phyloP scores from a whole-genome alignment of 92 coral and sea anemone genomes.

The Umimayanthus kanabou region DNA sequence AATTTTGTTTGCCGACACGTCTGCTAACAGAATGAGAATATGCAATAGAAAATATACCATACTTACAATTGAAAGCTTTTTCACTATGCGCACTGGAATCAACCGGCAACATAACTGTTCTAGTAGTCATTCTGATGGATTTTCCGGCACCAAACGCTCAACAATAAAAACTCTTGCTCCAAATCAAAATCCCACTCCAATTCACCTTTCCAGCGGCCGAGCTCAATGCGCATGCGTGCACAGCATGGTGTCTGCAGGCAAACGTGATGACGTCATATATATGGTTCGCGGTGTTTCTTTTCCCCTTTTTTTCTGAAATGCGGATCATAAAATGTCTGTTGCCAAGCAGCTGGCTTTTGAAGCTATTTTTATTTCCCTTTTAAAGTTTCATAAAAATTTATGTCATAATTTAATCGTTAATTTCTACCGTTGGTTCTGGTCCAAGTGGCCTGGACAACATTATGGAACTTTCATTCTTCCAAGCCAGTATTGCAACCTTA shows the following conservation, averaged over 20 bases:
- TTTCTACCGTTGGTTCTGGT: too few relatives aligned
- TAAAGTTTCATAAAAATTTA: too few relatives aligned
- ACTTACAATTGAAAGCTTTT: constrained; percentile 77
- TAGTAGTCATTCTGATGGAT: constrained; percentile 15
- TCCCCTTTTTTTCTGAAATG: too few relatives aligned
- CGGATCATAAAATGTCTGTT: too few relatives aligned
- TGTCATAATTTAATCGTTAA: too few relatives aligned
- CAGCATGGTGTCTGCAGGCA: neutral
- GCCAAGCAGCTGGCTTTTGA: too few relatives aligned
- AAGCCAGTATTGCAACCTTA: too few relatives aligned
- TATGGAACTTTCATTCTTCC: too few relatives aligned
- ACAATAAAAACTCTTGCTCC: neutral
- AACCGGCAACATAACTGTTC: constrained; percentile 62
- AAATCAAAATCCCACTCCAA: neutral
- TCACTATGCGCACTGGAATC: constrained; percentile 85
- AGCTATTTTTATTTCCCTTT: too few relatives aligned
- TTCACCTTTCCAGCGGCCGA: neutral
- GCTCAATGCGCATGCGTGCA: neutral
- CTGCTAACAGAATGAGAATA: neutral
- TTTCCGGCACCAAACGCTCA: neutral
- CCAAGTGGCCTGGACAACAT: too few relatives aligned
- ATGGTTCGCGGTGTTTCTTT: too few relatives aligned
- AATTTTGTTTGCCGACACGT: neutral
- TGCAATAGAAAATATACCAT: neutral
- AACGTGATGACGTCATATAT: too few relatives aligned